Evolutionary conservation across 1,140 invertebrate genomes (phyloP), one percentile per base, ranked within the genome.

Genomic region (Trinorchestia longiramus): DNA sequence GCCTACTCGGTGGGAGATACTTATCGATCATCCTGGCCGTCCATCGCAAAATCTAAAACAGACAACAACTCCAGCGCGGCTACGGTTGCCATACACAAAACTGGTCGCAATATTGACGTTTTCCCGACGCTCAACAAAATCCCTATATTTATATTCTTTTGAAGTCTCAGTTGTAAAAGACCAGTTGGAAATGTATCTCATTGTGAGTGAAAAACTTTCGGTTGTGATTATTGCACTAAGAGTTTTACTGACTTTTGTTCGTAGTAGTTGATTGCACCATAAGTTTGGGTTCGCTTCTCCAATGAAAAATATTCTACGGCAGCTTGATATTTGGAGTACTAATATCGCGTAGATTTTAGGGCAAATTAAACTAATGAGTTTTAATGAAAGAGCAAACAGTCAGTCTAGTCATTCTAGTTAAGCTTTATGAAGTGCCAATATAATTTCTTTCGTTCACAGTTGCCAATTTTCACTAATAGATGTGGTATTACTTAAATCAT

Each of bases 1-100:
- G 88, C 88, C 88, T 90, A 90, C 88, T 42, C 41, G 88, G 88
- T 42, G 88, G 28, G 88, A 41, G 88, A 90, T 90, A 43, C 88
- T 90, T 90, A 90, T 90, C 88, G 88, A 90, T 90, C 88, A 42
- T 90, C 43, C 43, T 15, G 23, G 0, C 88, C 43, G 88, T 90
- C 88, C 88, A 42, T 41, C n/a, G 88, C 3, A 43, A 43, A 90
- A 90, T 42, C 88, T 90, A 90, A 90, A 90, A 90, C 43, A 41
- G 88, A 90, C 88, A 90, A 43, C 88, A 77, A 36, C 62, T 36
- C 62, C 62, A 77, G 62, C 11, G 62, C 8, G 62, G 36, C 62
- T 36, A 36, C 62, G 62, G 15, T 3, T 28, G 62, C 62, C 28
- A 3, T 28, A 77, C 28, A 77, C 1, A 77, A 28, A 77, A 77